A percentile compares a stretch with the other conserved stretches of the same genome.
Evolutionary conservation across 2,113 vertebrate species (phyloP).

Genomic region (Hippocampus guttulatus): DNA sequence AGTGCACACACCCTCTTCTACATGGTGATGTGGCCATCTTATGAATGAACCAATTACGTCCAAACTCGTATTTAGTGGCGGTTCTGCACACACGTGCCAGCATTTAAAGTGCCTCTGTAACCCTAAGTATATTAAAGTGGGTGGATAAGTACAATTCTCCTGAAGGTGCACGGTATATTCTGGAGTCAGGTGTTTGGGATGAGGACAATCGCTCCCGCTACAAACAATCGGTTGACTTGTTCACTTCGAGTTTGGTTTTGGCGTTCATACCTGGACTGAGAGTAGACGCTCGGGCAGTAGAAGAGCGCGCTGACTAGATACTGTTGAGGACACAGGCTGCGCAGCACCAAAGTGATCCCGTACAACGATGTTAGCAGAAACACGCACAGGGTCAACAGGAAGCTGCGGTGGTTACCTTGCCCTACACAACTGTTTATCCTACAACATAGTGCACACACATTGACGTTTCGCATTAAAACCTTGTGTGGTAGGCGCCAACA

Average conservation of each 20-base stretch:
- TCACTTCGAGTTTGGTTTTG: not conserved
- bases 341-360: slow-evolving; percentile 85
- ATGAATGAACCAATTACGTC: too few species aligned
- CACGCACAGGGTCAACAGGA: slow-evolving; percentile 84
- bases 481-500: not conserved
- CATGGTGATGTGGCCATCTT: too few species aligned
- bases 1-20: too few species aligned
- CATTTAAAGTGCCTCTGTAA: too few species aligned
- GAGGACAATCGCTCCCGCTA: not conserved
- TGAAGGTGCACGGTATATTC: not conserved
- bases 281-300: slow-evolving; percentile 92
- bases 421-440: slow-evolving; percentile 99
- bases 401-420: slow-evolving; percentile 88
- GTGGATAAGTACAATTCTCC: too few species aligned
- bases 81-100: too few species aligned
- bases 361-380: slow-evolving; percentile 91
- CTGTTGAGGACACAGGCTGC: slow-evolving; percentile 80
- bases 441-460: slow-evolving; percentile 36
- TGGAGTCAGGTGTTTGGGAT: not conserved
- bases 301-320: slow-evolving; percentile 78
- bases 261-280: slow-evolving; percentile 79
- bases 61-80: too few species aligned
- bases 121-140: too few species aligned
- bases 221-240: not conserved
- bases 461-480: not conserved